Evolutionary conservation across 2,888 invertebrate species (phyloP).

Genomic region (Leucoma salicis): DNA sequence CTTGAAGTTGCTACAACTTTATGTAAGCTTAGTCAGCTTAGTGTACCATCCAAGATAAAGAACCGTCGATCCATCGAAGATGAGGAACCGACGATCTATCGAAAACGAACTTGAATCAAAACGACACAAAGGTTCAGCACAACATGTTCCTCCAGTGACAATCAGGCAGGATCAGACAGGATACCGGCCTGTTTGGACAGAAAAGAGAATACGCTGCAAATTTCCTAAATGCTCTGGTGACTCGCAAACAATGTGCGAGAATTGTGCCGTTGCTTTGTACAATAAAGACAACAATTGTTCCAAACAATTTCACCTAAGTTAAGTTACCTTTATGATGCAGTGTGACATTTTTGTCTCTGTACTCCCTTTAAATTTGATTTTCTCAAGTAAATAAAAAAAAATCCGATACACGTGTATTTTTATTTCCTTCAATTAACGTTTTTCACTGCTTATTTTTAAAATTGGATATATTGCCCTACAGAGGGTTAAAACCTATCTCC

Average conservation of each 20-base stretch:
- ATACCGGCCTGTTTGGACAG: constrained; percentile 27
- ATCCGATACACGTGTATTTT: too few species aligned
- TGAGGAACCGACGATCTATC: not conserved
- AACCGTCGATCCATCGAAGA: not conserved
- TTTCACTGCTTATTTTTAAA: not conserved
- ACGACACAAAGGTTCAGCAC: constrained; percentile 17
- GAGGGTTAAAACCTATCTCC: too few species aligned
- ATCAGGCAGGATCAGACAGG: constrained; percentile 30
- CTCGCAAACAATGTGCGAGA: constrained; percentile 19
- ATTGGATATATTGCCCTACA: too few species aligned
- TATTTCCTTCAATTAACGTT: not conserved
- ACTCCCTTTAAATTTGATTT: too few species aligned
- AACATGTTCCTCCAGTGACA: constrained; percentile 26
- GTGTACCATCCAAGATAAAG: not conserved
- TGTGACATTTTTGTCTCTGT: too few species aligned
- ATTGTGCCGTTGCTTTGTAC: constrained; percentile 22
- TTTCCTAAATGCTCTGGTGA: constrained; percentile 14
- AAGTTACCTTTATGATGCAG: not conserved
- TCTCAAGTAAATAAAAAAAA: not conserved
- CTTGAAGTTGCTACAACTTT: constrained; percentile 11
- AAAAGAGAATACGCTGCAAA: constrained; percentile 22
- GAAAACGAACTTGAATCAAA: constrained; percentile 1
- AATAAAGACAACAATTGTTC: constrained; percentile 21
- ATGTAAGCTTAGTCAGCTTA: not conserved
- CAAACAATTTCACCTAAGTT: constrained; percentile 10